Base-by-base conservation (phyloP, 2,888 invertebrate species). In the Campoplex nolae region DNA sequence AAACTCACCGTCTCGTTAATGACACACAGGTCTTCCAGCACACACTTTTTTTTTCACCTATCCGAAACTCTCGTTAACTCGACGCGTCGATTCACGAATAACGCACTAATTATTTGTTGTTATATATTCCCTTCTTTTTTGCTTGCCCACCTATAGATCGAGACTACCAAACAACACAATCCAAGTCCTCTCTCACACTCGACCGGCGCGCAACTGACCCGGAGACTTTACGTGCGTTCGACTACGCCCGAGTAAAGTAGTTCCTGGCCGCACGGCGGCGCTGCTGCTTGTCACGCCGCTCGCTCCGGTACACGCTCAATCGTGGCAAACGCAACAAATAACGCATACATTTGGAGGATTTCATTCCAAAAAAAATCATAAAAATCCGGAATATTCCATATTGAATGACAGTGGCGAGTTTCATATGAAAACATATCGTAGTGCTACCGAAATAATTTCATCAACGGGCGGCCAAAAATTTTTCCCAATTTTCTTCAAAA, bases 161-260 rank as follows among this genome's bases (percentile, higher is more conserved):
- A 13, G 48, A 28, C 9, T 23, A 70, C 23, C 75, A n/a, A 74
- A 75, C 74, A 45, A 83, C 83, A 83, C 75, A 32, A 73, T 32
- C 68, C 84, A 23, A 88, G 88, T 90, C 92, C 90, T 90, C 90
- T 88, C 91, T 91, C 92, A 92, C 93, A 92, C 91, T 92, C 92
- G 91, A 92, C 94, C 94, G 93, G 94, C 93, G 94, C 93, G 93
- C 94, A 92, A 94, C 93, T 93, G 91, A 92, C 90, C 83, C 90
- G 90, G 90, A 90, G 90, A 88, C 82, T 84, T 79, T 65, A 74
- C 86, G 84, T 73, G 73, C 23, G 87, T 84, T 90, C 79, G 84
- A 90, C 91, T 92, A 91, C 93, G 93, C 93, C 90, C 87, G 81
- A 79, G 84, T 56, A 90, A 92, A 89, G 87, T 92, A 93, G 93